Conservation (phyloP, 2,888 invertebrate species). For the Drosophila barbarae region DNA sequence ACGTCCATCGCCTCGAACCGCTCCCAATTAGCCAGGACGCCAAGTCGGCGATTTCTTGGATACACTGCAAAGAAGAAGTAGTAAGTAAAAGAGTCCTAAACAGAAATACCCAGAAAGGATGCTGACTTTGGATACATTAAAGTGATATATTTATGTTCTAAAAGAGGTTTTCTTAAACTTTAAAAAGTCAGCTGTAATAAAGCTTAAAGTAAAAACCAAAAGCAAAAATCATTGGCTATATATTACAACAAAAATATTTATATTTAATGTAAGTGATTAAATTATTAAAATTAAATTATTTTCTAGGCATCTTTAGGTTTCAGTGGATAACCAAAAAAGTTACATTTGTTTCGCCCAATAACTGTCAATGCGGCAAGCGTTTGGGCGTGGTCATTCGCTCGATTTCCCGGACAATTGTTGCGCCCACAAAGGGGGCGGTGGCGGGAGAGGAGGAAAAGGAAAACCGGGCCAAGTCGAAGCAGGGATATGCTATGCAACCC, state of each 20-base stretch:
- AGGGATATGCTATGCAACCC: not conserved
- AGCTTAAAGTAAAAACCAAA: too few relatives aligned
- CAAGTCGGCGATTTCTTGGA: slow-evolving; percentile 31
- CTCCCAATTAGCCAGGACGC: slow-evolving; percentile 18
- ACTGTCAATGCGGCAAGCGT: slow-evolving; percentile 49
- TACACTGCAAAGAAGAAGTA: not conserved
- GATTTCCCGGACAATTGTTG: slow-evolving; percentile 56
- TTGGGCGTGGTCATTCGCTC: slow-evolving; percentile 46
- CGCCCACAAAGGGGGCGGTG: slow-evolving; percentile 26
- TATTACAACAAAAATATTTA: too few relatives aligned
- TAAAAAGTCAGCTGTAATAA: too few relatives aligned
- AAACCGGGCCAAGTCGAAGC: slow-evolving; percentile 6
- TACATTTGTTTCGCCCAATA: slow-evolving; percentile 48
- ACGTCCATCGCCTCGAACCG: slow-evolving; percentile 14
- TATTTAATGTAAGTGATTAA: too few relatives aligned
- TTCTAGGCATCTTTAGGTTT: not conserved
- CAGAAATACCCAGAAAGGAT: not conserved
- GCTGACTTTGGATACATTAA: too few relatives aligned
- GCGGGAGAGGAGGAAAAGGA: too few relatives aligned
- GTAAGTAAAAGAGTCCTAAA: not conserved
- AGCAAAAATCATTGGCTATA: too few relatives aligned
- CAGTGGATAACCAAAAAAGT: slow-evolving; percentile 31
- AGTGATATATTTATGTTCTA: too few relatives aligned
- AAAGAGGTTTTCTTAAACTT: too few relatives aligned
- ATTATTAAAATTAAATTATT: not conserved